phyloP scores from a whole-genome alignment of 2,888 invertebrate genomes.

The Euclidia mi region DNA sequence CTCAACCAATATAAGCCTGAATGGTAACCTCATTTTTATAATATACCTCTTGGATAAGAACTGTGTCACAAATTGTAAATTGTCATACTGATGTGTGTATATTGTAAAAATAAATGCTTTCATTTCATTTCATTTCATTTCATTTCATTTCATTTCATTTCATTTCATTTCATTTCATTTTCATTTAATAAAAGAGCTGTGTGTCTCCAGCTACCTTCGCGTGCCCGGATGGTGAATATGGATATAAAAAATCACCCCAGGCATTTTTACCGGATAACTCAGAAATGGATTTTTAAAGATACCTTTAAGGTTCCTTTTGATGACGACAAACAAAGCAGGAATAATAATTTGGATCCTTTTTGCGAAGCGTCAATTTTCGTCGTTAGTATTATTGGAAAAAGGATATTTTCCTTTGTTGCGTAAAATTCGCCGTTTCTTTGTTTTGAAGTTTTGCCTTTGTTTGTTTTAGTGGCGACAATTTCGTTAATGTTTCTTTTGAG shows the following conservation, averaged over 20 bases:
- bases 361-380: conserved; percentile 62
- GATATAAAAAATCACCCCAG: conserved; percentile 63
- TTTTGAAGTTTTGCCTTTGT: conserved; percentile 44
- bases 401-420: conserved; percentile 58
- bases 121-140: no score
- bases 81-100: no score
- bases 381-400: conserved; percentile 66
- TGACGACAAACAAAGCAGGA: conserved; percentile 72
- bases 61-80: no score
- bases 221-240: conserved; percentile 59
- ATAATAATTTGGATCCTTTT: conserved; percentile 71
- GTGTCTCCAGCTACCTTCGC: conserved; percentile 42
- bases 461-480: conserved; percentile 42
- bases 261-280: conserved; percentile 60
- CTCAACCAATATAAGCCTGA: no score
- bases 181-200: conserved; percentile 25
- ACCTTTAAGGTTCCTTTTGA: conserved; percentile 67
- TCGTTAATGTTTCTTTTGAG: conserved; percentile 27
- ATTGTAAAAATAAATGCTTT: no score
- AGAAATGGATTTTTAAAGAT: conserved; percentile 68
- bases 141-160: no score
- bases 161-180: no score
- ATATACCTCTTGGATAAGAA: no score
- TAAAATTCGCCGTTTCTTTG: conserved; percentile 39
- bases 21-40: no score